Conservation (phyloP, 1,140 invertebrate genomes). For the Ceratina japonica region DNA sequence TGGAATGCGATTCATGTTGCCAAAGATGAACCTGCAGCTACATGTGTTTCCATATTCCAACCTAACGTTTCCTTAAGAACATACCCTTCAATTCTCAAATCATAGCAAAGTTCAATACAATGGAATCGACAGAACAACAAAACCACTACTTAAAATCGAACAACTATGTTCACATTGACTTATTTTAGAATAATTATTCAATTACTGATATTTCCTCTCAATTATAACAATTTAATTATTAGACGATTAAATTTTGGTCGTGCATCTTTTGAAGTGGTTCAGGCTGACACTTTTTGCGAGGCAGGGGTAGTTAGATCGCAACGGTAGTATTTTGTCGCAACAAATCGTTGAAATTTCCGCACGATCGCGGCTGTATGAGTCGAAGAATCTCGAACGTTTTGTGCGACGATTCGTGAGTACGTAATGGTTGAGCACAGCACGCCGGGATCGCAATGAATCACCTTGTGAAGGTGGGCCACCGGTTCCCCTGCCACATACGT, state of each 20-base stretch:
- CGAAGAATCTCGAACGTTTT: conserved; percentile 44
- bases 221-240: too few relatives aligned
- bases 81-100: background rate
- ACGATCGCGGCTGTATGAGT: background rate
- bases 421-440: conserved; percentile 63
- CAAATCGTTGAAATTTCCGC: background rate
- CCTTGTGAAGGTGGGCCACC: conserved; percentile 72
- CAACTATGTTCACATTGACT: too few relatives aligned
- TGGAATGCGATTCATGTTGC: conserved; percentile 22
- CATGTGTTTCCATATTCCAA: background rate
- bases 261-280: too few relatives aligned
- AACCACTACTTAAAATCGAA: too few relatives aligned
- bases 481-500: conserved; percentile 49
- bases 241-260: too few relatives aligned
- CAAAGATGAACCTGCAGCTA: conserved; percentile 27
- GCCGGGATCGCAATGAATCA: conserved; percentile 72
- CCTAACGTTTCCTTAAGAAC: background rate
- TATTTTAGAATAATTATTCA: too few relatives aligned
- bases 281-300: too few relatives aligned
- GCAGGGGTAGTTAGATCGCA: too few relatives aligned
- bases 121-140: too few relatives aligned
- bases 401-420: conserved; percentile 54
- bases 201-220: too few relatives aligned
- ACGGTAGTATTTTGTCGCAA: background rate
- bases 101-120: too few relatives aligned